A percentile compares a stretch with the other conserved stretches of the same genome.
Conservation (phyloP, 2,113 vertebrate genomes). For the Gymnarchus niloticus region DNA sequence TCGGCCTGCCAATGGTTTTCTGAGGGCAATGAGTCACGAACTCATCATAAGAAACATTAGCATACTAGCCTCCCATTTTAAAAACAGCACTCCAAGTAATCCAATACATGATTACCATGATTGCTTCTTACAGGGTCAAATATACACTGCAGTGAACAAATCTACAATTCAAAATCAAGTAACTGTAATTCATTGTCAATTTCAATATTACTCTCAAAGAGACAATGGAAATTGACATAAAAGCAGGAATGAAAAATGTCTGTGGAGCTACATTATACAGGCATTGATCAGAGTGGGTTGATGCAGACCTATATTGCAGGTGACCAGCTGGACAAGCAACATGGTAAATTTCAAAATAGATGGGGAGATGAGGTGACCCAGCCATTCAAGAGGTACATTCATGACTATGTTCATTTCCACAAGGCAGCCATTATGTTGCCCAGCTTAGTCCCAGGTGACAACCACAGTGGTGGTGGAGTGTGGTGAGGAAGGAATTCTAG, state of each 20-base stretch:
- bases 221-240: too few relatives aligned
- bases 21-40: background rate
- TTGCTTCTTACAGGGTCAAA: background rate
- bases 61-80: background rate
- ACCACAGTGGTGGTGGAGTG: background rate
- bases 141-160: background rate
- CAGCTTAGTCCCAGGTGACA: background rate
- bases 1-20: background rate
- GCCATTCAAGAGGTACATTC: background rate
- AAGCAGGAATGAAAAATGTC: too few relatives aligned
- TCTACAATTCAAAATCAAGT: too few relatives aligned
- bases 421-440: background rate
- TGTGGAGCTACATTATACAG: too few relatives aligned
- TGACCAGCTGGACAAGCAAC: background rate
- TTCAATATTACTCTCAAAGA: background rate
- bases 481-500: slow-evolving; percentile 76
- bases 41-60: background rate
- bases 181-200: background rate
- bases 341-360: background rate
- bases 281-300: background rate
- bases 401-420: background rate
- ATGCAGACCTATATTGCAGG: background rate
- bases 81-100: background rate
- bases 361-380: background rate
- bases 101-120: background rate